Evolutionary conservation across 2,888 invertebrate species (phyloP).

Genomic region (Ectemnius lituratus): DNA sequence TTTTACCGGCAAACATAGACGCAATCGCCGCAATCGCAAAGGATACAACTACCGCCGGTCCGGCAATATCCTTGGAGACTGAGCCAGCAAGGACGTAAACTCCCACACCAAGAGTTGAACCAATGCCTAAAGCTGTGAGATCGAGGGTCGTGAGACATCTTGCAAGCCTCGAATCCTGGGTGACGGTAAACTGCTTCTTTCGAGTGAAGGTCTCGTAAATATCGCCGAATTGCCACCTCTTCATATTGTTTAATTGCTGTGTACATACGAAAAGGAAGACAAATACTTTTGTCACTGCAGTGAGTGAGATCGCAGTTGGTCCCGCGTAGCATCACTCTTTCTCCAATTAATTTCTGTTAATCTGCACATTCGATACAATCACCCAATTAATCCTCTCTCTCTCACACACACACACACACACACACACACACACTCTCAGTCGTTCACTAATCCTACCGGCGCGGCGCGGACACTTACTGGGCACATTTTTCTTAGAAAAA

Average conservation of each 20-base stretch:
- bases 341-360: too few relatives aligned
- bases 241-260: slow-evolving; percentile 58
- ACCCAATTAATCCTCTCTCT: too few relatives aligned
- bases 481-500: too few relatives aligned
- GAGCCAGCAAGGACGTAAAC: slow-evolving; percentile 93
- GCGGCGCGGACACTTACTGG: too few relatives aligned
- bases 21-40: slow-evolving; percentile 94
- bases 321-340: too few relatives aligned
- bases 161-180: slow-evolving; percentile 77
- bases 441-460: too few relatives aligned
- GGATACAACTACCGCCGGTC: slow-evolving; percentile 91
- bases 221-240: slow-evolving; percentile 40
- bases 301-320: too few relatives aligned
- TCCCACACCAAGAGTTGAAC: slow-evolving; percentile 92
- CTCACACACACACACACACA: too few relatives aligned
- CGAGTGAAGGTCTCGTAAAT: slow-evolving; percentile 63
- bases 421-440: too few relatives aligned
- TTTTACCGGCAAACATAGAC: slow-evolving; percentile 90
- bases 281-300: too few relatives aligned
- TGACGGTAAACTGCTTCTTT: slow-evolving; percentile 60
- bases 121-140: slow-evolving; percentile 89
- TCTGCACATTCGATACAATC: too few relatives aligned
- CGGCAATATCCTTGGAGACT: slow-evolving; percentile 89
- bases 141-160: slow-evolving; percentile 90
- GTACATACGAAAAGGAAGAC: too few relatives aligned